phyloP scores from a whole-genome alignment of 1,140 invertebrate species.

The Aphelinus atriplicis region DNA sequence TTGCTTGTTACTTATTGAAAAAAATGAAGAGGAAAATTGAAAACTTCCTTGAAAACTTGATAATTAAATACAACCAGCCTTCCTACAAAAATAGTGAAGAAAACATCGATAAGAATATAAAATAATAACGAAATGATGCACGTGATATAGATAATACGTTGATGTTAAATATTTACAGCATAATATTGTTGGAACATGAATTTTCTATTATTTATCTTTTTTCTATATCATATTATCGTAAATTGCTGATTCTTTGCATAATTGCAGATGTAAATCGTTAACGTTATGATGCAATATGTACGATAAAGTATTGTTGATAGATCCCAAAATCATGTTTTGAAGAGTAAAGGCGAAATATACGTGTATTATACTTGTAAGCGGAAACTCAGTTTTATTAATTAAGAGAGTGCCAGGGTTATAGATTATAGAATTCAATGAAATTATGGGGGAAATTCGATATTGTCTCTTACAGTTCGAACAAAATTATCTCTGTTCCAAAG shows the following conservation, averaged over 20 bases:
- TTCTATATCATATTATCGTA: slow-evolving; percentile 14
- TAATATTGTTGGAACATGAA: slow-evolving; percentile 15
- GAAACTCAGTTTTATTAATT: too few relatives aligned
- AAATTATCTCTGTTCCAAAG: too few relatives aligned
- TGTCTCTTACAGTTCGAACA: too few relatives aligned
- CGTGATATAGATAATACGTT: slow-evolving; percentile 26
- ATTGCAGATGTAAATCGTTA: slow-evolving; percentile 17
- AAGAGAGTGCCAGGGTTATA: too few relatives aligned
- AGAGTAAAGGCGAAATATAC: too few relatives aligned
- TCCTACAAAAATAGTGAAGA: slow-evolving; percentile 11
- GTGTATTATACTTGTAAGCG: too few relatives aligned
- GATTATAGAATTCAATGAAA: too few relatives aligned
- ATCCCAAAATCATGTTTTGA: slow-evolving; percentile 12
- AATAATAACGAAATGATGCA: slow-evolving; percentile 18
- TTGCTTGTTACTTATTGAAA: too few relatives aligned
- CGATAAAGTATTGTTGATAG: slow-evolving; percentile 32
- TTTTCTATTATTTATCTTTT: slow-evolving; percentile 13
- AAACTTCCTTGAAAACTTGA: too few relatives aligned
- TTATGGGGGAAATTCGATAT: too few relatives aligned
- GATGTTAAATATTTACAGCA: slow-evolving; percentile 23
- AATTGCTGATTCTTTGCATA: slow-evolving; percentile 11
- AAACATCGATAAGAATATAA: slow-evolving; percentile 26
- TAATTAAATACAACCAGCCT: slow-evolving; percentile 8
- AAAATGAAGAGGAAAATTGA: too few relatives aligned
- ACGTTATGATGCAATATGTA: slow-evolving; percentile 23